Evolutionary conservation across 2,888 invertebrate species (phyloP), one percentile per base, ranked within the genome.

Genomic region (Scaptomyza reducta): DNA sequence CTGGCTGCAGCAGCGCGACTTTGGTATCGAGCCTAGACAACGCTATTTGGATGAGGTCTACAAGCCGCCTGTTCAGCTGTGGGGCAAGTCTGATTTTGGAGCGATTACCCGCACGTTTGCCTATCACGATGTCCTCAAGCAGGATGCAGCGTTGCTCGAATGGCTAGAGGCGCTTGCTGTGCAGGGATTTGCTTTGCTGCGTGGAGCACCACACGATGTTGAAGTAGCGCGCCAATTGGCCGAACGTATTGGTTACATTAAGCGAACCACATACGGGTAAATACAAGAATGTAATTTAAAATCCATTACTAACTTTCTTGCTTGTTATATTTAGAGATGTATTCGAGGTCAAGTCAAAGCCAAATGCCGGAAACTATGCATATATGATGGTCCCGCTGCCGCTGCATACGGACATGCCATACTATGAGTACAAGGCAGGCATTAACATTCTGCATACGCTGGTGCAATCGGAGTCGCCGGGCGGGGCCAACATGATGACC

Each of bases 341-440:
- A 74, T 95, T 94, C 79, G 90, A 93, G 22, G 95, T 96, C 0
- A 93, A 93, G 82, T 93, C 94, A 11, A 95, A 95, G 53, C 91
- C 93, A 3, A 94, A 94, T 68, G 95, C 96, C 0, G 94, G 93
- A 46, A 96, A 96, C 87, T 94, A 95, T 66, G 96, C 96, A 0
- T 96, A 96, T 82, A 91, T 95, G 40, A 94, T 94, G 33, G 93
- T 93, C 29, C 93, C 94, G 46, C 91, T 96, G 31, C 95, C 95
- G 67, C 92, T 96, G 78, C 96, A 96, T 83, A 94, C 94, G 0
- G 96, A 96, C 89, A 92, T 96, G 72, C 95, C 96, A 0, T 96
- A 95, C 84, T 95, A 95, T 79, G 94, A 95, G 69, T 94, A 95
- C 85, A 94, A 79, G 66, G 95, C 96, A 0, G 95, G 96, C 65